Conservation (phyloP, 1,140 invertebrate genomes). For the Pseudomyrmex pallidus region DNA sequence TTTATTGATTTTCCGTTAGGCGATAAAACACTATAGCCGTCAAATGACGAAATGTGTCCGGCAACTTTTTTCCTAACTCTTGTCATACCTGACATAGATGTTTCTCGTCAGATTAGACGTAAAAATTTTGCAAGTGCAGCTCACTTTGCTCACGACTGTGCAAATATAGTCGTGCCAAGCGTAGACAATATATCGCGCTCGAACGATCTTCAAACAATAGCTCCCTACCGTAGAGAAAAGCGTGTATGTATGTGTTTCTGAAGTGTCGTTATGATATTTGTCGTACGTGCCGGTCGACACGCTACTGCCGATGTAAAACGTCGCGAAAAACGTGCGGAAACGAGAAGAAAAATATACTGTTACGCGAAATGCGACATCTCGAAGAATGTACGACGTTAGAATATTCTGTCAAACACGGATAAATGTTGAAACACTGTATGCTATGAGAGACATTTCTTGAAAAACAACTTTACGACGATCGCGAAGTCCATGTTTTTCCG, state of each 20-base stretch:
- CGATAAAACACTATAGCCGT: no score
- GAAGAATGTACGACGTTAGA: not conserved
- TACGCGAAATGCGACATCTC: not conserved
- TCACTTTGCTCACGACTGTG: slow-evolving; percentile 49
- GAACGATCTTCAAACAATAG: slow-evolving; percentile 68
- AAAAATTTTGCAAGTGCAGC: slow-evolving; percentile 17
- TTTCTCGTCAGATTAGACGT: no score
- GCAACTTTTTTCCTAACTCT: no score
- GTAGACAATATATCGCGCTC: slow-evolving; percentile 9
- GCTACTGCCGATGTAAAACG: slow-evolving; percentile 67
- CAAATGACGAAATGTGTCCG: no score
- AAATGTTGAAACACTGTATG: not conserved
- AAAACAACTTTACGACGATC: not conserved
- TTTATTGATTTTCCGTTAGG: no score
- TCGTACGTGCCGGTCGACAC: slow-evolving; percentile 70
- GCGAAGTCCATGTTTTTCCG: not conserved
- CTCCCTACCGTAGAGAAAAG: slow-evolving; percentile 26
- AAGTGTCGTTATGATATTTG: slow-evolving; percentile 75
- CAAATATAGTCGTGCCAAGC: slow-evolving; percentile 48
- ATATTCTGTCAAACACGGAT: not conserved
- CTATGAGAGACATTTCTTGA: no score
- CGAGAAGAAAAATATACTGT: slow-evolving; percentile 2
- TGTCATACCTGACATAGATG: no score
- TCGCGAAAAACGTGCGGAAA: slow-evolving; percentile 50
- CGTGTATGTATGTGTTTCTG: not conserved